These are phyloP conservation scores for Hedychridium roseum DNA, from an alignment of 2,888 invertebrate species.

Conservation along the genomic window DNA sequence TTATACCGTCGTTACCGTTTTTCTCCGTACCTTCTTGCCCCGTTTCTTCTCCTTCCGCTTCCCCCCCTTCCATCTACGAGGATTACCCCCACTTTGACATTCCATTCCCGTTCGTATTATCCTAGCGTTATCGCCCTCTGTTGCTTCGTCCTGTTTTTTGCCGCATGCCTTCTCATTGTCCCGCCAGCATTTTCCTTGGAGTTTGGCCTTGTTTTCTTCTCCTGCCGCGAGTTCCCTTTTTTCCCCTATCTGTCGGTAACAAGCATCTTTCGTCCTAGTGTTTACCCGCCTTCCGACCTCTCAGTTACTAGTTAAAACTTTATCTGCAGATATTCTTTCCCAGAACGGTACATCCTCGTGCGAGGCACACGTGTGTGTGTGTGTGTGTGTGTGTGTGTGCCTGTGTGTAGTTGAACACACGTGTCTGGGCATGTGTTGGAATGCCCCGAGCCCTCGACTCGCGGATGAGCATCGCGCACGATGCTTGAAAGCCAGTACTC, in stretches of 20 bases:
- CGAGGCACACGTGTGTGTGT: conserved; percentile 7
- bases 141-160: no score
- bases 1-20: background rate
- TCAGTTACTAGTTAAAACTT: conserved; percentile 40
- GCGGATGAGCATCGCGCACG: no score
- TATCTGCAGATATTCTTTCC: conserved; percentile 27
- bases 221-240: conserved; percentile 3
- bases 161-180: no score
- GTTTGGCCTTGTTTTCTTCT: background rate
- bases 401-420: no score
- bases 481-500: background rate
- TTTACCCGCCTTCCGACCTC: conserved; percentile 13
- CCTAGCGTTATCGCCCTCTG: no score
- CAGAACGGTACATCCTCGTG: background rate
- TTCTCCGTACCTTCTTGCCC: conserved; percentile 1
- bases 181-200: no score
- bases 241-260: conserved; percentile 31
- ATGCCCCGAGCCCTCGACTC: no score
- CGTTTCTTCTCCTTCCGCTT: background rate
- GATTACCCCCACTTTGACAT: no score
- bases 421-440: no score
- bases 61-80: background rate
- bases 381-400: background rate
- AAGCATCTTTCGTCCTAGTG: conserved; percentile 33
- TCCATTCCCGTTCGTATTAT: no score